Percentiles rank a stretch among this genome's conserved stretches.
phyloP scores from a whole-genome alignment of 2,113 vertebrate species.

The Suncus etruscus region DNA sequence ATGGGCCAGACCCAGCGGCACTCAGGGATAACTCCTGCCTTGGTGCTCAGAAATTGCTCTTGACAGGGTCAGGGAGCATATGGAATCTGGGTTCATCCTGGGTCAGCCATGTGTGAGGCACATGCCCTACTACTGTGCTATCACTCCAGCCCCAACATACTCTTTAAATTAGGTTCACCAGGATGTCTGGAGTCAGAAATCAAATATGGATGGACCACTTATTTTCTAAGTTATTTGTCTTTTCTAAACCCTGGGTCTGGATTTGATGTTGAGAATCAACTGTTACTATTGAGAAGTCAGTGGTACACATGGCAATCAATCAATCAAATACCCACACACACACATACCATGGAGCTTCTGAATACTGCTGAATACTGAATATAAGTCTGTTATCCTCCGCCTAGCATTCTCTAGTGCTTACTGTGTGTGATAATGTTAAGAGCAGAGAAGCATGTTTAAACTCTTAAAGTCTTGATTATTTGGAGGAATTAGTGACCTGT shows the following conservation, averaged over 20 bases:
- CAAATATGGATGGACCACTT: neutral
- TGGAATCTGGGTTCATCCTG: no score
- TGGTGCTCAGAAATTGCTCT: no score
- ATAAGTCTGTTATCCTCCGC: no score
- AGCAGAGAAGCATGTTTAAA: conserved; percentile 11
- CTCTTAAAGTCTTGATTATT: conserved; percentile 1
- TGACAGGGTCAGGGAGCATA: no score
- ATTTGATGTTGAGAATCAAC: conserved; percentile 4
- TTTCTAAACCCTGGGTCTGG: neutral
- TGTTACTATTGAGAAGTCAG: neutral
- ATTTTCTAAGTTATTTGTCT: neutral
- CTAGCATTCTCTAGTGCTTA: conserved; percentile 20
- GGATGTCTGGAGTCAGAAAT: neutral
- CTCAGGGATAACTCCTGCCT: no score
- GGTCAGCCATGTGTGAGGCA: no score
- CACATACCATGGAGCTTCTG: neutral
- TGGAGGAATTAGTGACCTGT: neutral
- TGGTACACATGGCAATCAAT: neutral
- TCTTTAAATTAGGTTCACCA: conserved; percentile 7
- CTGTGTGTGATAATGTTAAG: neutral
- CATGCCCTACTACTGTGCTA: no score
- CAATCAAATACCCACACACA: neutral
- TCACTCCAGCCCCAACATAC: no score
- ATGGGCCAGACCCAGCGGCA: no score
- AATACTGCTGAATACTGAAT: no score